Evolutionary conservation across 2,797 vertebrate species (phyloP).

Genomic region (Acanthurus tractus): DNA sequence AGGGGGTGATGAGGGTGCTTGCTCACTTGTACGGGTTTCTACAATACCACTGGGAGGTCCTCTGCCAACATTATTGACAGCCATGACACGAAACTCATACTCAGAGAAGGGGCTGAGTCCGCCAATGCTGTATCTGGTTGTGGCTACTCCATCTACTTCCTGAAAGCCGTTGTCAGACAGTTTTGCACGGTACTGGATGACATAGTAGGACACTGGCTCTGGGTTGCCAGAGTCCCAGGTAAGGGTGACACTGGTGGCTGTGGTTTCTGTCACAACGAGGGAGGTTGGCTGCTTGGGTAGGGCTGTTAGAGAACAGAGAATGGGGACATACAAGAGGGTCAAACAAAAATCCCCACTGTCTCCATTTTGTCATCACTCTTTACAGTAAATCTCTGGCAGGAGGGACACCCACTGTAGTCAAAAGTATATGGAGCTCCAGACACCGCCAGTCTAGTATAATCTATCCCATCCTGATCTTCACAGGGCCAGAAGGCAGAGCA

Average conservation of each 20-base stretch:
- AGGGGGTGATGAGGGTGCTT: constrained; percentile 94
- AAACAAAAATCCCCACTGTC: background rate
- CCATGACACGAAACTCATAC: constrained; percentile 93
- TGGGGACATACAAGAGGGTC: constrained; percentile 8
- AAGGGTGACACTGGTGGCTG: constrained; percentile 96
- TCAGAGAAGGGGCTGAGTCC: constrained; percentile 96
- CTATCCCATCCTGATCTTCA: constrained; percentile 7
- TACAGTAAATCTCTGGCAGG: background rate
- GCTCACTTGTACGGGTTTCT: constrained; percentile 93
- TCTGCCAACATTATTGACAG: constrained; percentile 95
- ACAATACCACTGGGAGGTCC: constrained; percentile 90
- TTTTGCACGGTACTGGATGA: constrained; percentile 94
- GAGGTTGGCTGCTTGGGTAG: constrained; percentile 93
- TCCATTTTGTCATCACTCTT: background rate
- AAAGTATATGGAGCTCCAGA: background rate
- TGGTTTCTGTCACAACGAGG: constrained; percentile 95
- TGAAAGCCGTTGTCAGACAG: constrained; percentile 91
- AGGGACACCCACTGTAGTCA: background rate
- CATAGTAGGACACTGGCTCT: constrained; percentile 93
- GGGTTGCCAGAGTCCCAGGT: constrained; percentile 98
- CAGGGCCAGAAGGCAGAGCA: constrained; percentile 4
- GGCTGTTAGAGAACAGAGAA: constrained; percentile 80
- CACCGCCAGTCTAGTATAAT: background rate
- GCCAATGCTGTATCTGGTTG: constrained; percentile 96
- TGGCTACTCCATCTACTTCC: constrained; percentile 96